phyloP scores from a whole-genome alignment of 1,140 invertebrate species.

The Ooceraea biroi region DNA sequence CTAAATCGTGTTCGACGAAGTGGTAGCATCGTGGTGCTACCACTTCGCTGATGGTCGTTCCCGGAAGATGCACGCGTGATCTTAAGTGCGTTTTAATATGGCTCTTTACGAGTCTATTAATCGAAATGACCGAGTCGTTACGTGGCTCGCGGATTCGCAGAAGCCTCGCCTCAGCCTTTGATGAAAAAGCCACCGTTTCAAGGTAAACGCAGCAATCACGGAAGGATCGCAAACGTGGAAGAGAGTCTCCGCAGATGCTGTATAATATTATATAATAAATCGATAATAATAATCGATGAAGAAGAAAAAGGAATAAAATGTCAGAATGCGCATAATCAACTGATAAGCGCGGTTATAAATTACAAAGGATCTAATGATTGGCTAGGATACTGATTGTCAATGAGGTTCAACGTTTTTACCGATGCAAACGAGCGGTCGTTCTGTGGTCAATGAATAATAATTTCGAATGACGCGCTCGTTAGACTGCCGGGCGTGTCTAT shows the following conservation, averaged over 20 bases:
- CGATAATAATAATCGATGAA: background rate
- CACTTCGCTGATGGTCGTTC: slow-evolving; percentile 22
- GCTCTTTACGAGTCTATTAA: slow-evolving; percentile 60
- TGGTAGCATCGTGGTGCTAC: background rate
- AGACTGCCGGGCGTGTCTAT: background rate
- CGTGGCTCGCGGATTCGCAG: slow-evolving; percentile 39
- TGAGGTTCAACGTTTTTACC: slow-evolving; percentile 26
- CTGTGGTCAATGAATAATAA: slow-evolving; percentile 8
- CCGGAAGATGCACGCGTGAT: slow-evolving; percentile 40
- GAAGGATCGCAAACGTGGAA: background rate
- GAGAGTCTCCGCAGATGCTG: background rate
- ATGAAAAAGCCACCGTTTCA: slow-evolving; percentile 58
- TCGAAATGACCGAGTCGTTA: slow-evolving; percentile 54
- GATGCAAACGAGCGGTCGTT: slow-evolving; percentile 8
- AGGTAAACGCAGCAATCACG: slow-evolving; percentile 37
- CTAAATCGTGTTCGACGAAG: slow-evolving; percentile 14
- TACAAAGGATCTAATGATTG: background rate
- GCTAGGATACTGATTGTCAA: slow-evolving; percentile 23
- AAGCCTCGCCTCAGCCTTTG: slow-evolving; percentile 34
- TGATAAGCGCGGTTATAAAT: slow-evolving; percentile 12
- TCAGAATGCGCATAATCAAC: background rate
- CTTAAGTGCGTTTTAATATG: slow-evolving; percentile 47
- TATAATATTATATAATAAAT: too few species aligned
- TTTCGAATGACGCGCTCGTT: slow-evolving; percentile 9
- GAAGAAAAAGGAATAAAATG: slow-evolving; percentile 8